Base-by-base conservation (phyloP, 2,113 vertebrate genomes). In the Rhinopomastus cyanomelas region DNA sequence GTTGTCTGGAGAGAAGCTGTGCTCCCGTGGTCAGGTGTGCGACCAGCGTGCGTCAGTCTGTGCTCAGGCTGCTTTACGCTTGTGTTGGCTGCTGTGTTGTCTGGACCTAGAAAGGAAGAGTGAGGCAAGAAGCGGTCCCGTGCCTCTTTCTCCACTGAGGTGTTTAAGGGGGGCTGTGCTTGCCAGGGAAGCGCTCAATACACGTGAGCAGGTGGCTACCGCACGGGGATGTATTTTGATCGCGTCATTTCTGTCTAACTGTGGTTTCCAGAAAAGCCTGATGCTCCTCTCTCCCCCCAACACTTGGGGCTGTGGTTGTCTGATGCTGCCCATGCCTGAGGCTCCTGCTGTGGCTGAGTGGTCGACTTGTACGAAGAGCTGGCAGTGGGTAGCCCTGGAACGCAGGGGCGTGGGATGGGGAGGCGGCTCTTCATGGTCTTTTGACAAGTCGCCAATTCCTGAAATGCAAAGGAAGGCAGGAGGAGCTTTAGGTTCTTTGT, bases 401-500 rank as follows among this genome's bases (percentile, higher is more conserved):
- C 10, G 3, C 23, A 57, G 56, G 36, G 12, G 2, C 4, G 8
- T 9, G 39, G 51, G 21, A 37, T 57, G 36, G 21, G 11, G 14
- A 55, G 8, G 7, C 7, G 13, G 13, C 15, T 60, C 23, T 71
- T n/a, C 6, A 0, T 42, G 6, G 27, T 64, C 0, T 61, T 76
- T 55, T 36, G 51, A 53, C 51, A 61, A 21, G 17, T 69, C 42
- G 16, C 44, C 56, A 13, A 10, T 61, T 36, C 60, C 25, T 62
- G 14, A 61, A 72, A 67, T 13, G 21, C 51, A 68, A 39, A 80
- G 9, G 7, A 42, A 71, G 36, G 22, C 18, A 62, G 7, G 27
- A 56, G 12, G 7, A n/a, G n/a, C 44, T 62, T 17, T 14, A 46
- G 11, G 15, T 23, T 71, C 30, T 49, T 48, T n/a, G 11, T 12